Base-by-base conservation (phyloP, 2,113 vertebrate genomes). In the Tautogolabrus adspersus region DNA sequence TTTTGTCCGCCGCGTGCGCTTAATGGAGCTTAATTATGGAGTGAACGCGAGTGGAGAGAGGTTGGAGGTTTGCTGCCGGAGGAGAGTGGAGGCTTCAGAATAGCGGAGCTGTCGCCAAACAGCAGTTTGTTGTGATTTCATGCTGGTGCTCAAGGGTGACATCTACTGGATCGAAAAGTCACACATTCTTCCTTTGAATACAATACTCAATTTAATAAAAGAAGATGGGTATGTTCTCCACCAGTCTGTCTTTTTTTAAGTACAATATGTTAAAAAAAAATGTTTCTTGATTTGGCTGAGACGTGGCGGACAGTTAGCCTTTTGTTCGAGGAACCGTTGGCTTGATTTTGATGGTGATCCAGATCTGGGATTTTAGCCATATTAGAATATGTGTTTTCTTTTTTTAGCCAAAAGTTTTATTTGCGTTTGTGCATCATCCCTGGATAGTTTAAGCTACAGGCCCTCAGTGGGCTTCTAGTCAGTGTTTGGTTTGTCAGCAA, bases 311-410 rank as follows among this genome's bases (percentile, higher is more conserved):
- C 26, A 40, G n/a, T 40, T 46, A 21, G 55, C 38, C 46, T 64
- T 59, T 70, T 70, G 63, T 78, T 56, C 19, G 42, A 46, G 13
- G 6, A 77, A 77, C 63, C 55, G 60, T 82, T 26, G 37, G 56
- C 6, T 44, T 9, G 21, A 60, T 78, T 61, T 64, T 56, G 63
- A 40, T 62, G 34, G 11, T 10, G 42, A 68, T 79, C 71, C 79
- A 79, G 71, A 79, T 78, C 76, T 79, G 74, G 77, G 64, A 77
- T 79, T 71, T 64, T 16, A 69, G 72, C 78, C 73, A 77, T 84
- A 69, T 69, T 47, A 30, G 16, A 69, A 66, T 78, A 46, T 21
- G 8, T 74, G 26, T 26, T 26, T 26, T 26, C 26, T 26, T 26
- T 26, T 66, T 63, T 73, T 66, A 37, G 68, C 63, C 87, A 78